Percentiles rank a stretch among this genome's conserved stretches.
Conservation (phyloP, 2,888 invertebrate genomes). For the Drymonia ruficornis region DNA sequence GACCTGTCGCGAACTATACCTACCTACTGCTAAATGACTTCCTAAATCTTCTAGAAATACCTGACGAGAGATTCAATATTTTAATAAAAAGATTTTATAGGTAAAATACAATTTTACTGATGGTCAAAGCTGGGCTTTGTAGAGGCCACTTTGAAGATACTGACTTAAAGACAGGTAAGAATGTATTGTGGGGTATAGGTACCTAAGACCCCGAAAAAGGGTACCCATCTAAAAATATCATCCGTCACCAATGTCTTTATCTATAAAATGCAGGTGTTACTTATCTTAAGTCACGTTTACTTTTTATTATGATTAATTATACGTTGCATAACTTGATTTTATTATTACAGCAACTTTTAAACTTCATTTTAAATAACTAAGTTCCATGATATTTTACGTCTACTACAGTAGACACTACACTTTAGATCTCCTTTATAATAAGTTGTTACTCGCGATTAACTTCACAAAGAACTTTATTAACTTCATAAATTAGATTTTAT, state of each 20-base stretch:
- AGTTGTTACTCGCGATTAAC: background rate
- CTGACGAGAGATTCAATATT: no score
- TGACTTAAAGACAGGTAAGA: no score
- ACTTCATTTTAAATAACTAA: background rate
- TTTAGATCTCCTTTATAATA: background rate
- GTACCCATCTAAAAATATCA: background rate
- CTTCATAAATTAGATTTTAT: background rate
- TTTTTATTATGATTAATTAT: slow-evolving; percentile 4
- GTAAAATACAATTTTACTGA: no score
- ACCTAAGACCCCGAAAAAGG: no score
- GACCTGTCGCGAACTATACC: no score
- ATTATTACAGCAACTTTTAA: background rate
- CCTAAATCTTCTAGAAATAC: no score
- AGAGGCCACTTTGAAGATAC: no score
- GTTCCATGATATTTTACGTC: background rate
- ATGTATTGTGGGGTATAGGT: no score
- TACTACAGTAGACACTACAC: background rate
- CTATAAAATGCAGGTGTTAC: background rate
- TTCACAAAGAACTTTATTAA: background rate
- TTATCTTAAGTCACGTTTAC: slow-evolving; percentile 1
- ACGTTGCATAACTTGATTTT: background rate
- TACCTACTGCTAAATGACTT: no score
- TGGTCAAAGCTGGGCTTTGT: no score
- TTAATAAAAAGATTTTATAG: no score
- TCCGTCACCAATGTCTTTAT: background rate